Percentiles rank a stretch among this genome's conserved stretches.
These are phyloP conservation scores for Geodia barretti DNA, from an alignment of 37 sponge, comb jelly and placozoan species.

Conservation along the genomic window DNA sequence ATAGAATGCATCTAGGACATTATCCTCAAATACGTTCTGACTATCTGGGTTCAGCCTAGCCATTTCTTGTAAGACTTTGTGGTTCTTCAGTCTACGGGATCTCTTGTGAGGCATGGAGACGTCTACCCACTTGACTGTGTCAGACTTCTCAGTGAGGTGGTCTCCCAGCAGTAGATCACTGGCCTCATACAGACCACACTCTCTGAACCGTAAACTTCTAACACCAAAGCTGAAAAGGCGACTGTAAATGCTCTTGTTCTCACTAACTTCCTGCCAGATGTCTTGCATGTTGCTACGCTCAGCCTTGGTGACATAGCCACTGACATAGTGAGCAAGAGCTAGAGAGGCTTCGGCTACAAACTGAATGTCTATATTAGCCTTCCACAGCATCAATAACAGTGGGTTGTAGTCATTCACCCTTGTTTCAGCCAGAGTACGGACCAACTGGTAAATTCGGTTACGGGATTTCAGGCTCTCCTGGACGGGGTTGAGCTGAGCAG, in stretches of 20 bases:
- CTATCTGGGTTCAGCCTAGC: slow-evolving; percentile 19
- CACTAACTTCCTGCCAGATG: slow-evolving; percentile 39
- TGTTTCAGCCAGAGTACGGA: slow-evolving; percentile 10
- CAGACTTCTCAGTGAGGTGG: slow-evolving; percentile 52
- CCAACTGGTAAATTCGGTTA: slow-evolving; percentile 33
- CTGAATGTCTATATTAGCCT: slow-evolving; percentile 59
- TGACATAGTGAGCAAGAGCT: slow-evolving; percentile 53
- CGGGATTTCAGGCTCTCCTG: slow-evolving; percentile 28
- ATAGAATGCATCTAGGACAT: slow-evolving; percentile 31
- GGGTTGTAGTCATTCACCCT: slow-evolving; percentile 70
- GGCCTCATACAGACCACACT: slow-evolving; percentile 54
- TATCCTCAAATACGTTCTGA: slow-evolving; percentile 34
- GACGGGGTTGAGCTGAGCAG: slow-evolving; percentile 15
- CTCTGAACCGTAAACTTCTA: slow-evolving; percentile 14
- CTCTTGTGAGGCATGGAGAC: slow-evolving; percentile 37
- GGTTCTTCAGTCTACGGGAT: slow-evolving; percentile 21
- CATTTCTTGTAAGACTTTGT: slow-evolving; percentile 30
- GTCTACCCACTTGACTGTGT: slow-evolving; percentile 44
- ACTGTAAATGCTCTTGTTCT: slow-evolving; percentile 18
- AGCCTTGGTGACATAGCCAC: slow-evolving; percentile 62
- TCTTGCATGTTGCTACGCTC: slow-evolving; percentile 59
- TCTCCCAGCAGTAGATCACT: slow-evolving; percentile 54
- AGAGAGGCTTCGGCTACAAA: slow-evolving; percentile 46
- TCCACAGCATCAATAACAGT: slow-evolving; percentile 49
- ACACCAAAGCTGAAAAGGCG: slow-evolving; percentile 45